phyloP scores from a whole-genome alignment of 2,888 invertebrate genomes.

The Pollenia griseotomentosa region DNA sequence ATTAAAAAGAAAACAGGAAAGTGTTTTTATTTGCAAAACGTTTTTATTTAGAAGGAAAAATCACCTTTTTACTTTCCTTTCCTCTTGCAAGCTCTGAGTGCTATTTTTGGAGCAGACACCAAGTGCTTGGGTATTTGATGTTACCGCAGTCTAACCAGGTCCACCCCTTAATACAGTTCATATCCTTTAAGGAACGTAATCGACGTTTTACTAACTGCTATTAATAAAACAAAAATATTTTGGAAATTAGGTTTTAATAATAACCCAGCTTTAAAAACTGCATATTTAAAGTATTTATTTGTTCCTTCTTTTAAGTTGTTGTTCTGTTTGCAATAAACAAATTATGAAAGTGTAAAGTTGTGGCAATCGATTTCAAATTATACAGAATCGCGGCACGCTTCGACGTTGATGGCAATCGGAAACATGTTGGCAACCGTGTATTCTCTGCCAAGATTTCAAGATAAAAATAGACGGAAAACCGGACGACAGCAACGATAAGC shows the following conservation, averaged over 20 bases:
- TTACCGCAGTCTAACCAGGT: too few species aligned
- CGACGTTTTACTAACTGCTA: too few species aligned
- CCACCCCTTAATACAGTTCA: too few species aligned
- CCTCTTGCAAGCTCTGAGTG: too few species aligned
- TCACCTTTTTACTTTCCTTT: too few species aligned
- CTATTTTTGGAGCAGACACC: too few species aligned
- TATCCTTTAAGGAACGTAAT: too few species aligned
- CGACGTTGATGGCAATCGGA: conserved; percentile 65
- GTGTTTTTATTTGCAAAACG: too few species aligned
- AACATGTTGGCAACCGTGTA: conserved; percentile 69
- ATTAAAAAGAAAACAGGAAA: too few species aligned
- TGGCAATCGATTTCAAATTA: conserved; percentile 72
- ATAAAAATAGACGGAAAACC: conserved; percentile 69
- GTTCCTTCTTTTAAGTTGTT: background rate
- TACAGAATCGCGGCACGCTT: conserved; percentile 68
- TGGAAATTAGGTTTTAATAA: background rate
- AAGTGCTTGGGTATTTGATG: too few species aligned
- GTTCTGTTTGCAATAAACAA: conserved; percentile 36
- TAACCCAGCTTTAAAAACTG: background rate
- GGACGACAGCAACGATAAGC: conserved; percentile 56
- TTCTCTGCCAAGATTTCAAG: conserved; percentile 57
- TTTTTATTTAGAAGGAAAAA: too few species aligned
- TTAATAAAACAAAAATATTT: too few species aligned
- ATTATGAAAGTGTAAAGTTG: conserved; percentile 72
- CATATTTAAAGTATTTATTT: conserved; percentile 7